phyloP scores from a whole-genome alignment of 23 tunicate species.

The Botrylloides violaceus region DNA sequence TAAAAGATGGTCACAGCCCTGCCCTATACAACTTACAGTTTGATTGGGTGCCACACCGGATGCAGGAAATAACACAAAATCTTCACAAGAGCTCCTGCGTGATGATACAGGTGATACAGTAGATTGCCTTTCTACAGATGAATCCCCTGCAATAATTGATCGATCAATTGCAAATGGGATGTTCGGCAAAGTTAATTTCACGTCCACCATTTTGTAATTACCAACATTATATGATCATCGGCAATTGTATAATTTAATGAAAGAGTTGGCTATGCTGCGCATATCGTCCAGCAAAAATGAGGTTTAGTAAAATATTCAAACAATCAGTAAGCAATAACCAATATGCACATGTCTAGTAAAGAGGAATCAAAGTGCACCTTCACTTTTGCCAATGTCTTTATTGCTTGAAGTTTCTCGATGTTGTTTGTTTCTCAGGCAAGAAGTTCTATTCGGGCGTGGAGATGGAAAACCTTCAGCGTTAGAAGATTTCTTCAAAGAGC shows the following conservation, averaged over 20 bases:
- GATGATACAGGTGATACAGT: conserved; percentile 79
- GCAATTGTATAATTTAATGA: too few species aligned
- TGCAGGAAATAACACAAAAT: conserved; percentile 64
- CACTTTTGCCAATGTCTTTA: conserved; percentile 1
- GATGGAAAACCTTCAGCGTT: conserved; percentile 35
- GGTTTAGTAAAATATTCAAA: too few species aligned
- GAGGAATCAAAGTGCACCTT: background rate
- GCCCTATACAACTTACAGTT: background rate
- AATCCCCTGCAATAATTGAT: background rate
- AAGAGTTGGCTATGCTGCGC: too few species aligned
- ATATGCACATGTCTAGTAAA: too few species aligned
- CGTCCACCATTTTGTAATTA: too few species aligned
- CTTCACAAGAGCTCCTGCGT: conserved; percentile 88
- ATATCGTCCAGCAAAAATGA: too few species aligned
- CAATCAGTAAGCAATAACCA: background rate
- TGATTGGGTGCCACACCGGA: background rate
- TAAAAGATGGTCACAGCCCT: too few species aligned
- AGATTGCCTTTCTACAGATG: background rate
- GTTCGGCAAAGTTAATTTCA: too few species aligned
- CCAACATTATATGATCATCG: too few species aligned
- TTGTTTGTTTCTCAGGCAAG: conserved; percentile 79
- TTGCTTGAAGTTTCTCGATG: conserved; percentile 39
- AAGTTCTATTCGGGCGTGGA: conserved; percentile 74
- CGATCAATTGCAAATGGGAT: too few species aligned
- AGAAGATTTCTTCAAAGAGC: conserved; percentile 66